Evolutionary conservation across 2,888 invertebrate genomes (phyloP).

Genomic region (Campoplex nolae): DNA sequence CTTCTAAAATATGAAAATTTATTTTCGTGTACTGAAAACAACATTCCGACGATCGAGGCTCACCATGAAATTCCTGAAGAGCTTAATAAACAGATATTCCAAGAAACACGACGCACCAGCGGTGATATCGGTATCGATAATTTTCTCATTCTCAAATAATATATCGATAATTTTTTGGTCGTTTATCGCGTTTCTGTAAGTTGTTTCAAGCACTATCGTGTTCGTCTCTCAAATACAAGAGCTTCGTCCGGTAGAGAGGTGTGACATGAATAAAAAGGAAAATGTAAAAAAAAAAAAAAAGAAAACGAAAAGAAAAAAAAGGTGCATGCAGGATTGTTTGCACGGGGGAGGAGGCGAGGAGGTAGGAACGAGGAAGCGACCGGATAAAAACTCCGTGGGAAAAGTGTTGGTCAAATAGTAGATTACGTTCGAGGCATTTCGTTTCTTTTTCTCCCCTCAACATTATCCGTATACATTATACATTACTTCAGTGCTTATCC

Average conservation of each 20-base stretch:
- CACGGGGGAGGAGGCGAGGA: constrained; percentile 70
- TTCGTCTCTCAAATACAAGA: constrained; percentile 67
- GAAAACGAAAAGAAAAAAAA: constrained; percentile 62
- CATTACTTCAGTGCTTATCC: constrained; percentile 33
- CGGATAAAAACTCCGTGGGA: constrained; percentile 72
- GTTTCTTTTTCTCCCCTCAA: constrained; percentile 36
- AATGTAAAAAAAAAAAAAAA: constrained; percentile 68
- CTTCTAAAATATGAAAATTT: background rate
- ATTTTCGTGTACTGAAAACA: background rate
- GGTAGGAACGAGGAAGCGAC: constrained; percentile 71
- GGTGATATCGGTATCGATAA: constrained; percentile 65
- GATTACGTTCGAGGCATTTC: constrained; percentile 67
- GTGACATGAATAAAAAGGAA: constrained; percentile 65
- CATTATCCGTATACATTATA: constrained; percentile 41
- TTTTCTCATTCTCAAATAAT: constrained; percentile 66
- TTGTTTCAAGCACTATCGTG: constrained; percentile 48
- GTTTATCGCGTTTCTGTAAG: constrained; percentile 48
- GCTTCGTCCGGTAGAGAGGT: constrained; percentile 20
- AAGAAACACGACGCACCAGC: constrained; percentile 15
- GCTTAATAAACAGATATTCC: constrained; percentile 38
- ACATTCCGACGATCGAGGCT: background rate
- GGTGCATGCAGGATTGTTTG: constrained; percentile 76
- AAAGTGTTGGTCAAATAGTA: constrained; percentile 77
- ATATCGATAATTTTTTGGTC: constrained; percentile 65
- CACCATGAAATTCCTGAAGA: background rate